Evolutionary conservation across 2,113 vertebrate species (phyloP), one percentile per base, ranked within the genome.

Genomic region (Centropus bengalensis): DNA sequence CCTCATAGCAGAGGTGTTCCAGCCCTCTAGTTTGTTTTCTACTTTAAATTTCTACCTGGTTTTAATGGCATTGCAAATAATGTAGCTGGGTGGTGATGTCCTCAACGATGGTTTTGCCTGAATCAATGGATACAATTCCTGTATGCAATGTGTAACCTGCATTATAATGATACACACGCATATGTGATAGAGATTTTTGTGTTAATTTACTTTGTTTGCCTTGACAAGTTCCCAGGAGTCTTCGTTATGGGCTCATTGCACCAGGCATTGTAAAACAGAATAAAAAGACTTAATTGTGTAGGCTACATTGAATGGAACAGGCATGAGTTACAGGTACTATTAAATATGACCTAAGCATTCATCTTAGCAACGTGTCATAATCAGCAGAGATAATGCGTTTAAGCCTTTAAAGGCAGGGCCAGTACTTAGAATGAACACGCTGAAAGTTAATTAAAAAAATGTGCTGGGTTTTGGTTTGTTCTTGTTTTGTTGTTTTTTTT

Each of bases 181-280:
- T 82, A 86, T 77, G 75, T 45, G 45, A 40, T 69, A 54, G 51
- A 84, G 60, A 36, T 84, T 95, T 85, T 45, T 86, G 36, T 92
- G 54, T 85, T 88, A 85, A 30, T 91, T 89, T 83, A 81, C 60
- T 78, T 91, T 38, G 63, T 92, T 95, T 86, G 30, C 82, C 38
- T 86, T 88, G 76, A 81, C 63, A 33, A 73, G 32, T 73, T 95
- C 80, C 68, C 64, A 74, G 60, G 68, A 88, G 68, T 52, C 83
- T 71, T 84, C 49, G 89, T 93, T 85, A 58, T 26, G 66, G 70
- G 55, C 66, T 93, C 26, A 21, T 88, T 86, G 73, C n/a, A 82
- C 40, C 59, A 82, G 49, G 14, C 20, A 8, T 51, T 79, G 63
- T 79, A 12, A 81, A 86, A 75, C 28, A 60, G 22, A 79, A 58